Base-by-base conservation (phyloP, 2,113 vertebrate genomes). In the Bubo blakistoni region DNA sequence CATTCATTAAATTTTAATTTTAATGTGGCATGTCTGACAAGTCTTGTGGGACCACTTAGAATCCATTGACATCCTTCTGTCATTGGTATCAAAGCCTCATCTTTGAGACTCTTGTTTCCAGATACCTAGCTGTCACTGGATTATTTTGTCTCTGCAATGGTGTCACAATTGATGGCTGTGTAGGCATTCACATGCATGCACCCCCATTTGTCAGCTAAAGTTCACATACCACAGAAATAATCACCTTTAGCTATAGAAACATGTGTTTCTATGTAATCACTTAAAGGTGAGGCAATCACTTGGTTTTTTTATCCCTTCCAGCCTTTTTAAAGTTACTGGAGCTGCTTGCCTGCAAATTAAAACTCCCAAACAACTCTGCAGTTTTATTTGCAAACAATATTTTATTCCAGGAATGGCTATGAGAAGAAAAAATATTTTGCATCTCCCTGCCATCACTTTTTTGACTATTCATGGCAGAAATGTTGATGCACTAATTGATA, bases 1-100 rank as follows among this genome's bases (percentile, higher is more conserved):
- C 47, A 61, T 95, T 94, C 87, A 89, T 86, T 94, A 84, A 49
- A 92, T 96, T 92, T 95, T 91, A 87, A 95, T 95, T 97, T 94
- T 92, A 90, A 94, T 93, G 63, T 93, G 86, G 69, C 76, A 90
- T 92, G 86, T 94, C 84, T 97, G 96, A 94, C 95, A 94, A 93
- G 49, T 92, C 72, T 90, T 81, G 81, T 78, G 94, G 81, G 92
- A 96, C 73, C 81, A 71, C 79, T 90, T 74, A 80, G 86, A 94
- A 91, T 89, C 76, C 86, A 85, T 25, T 94, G 93, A 94, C 95
- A 96, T 89, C 81, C 76, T 97, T 93, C 93, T 96, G 95, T 86
- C 95, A 96, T 25, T 81, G 13, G 52, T 94, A 96, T 81, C 91
- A 97, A 96, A 97, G 84, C 26, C 34, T 93, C 62, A 82, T 81